A percentile compares a stretch with the other conserved stretches of the same genome.
Conservation (phyloP, 30 jellyfish, hydroid and myxozoan species). For the Chrysaora quinquecirrha region DNA sequence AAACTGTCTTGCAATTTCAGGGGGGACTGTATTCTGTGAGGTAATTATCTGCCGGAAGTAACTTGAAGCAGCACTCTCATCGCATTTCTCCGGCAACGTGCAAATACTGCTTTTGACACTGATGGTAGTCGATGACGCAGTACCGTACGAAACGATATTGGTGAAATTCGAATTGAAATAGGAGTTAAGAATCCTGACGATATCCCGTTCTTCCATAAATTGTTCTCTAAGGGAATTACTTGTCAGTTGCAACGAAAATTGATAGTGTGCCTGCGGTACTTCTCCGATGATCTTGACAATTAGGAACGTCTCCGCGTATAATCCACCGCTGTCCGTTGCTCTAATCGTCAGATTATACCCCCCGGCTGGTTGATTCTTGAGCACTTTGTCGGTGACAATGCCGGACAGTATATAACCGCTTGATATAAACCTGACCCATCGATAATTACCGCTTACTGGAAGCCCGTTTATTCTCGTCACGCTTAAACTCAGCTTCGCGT, state of each 20-base stretch:
- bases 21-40: constrained; percentile 24
- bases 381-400: constrained; percentile 52
- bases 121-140: neutral
- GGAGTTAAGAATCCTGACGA: constrained; percentile 30
- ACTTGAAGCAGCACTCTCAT: constrained; percentile 53
- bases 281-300: constrained; percentile 60
- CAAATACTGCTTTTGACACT: constrained; percentile 54
- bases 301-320: constrained; percentile 69
- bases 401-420: constrained; percentile 26
- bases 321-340: constrained; percentile 71
- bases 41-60: constrained; percentile 45
- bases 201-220: neutral
- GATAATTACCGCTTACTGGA: constrained; percentile 43
- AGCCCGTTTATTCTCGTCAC: constrained; percentile 55
- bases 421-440: constrained; percentile 36
- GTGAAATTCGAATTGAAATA: constrained; percentile 40
- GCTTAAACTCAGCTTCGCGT: constrained; percentile 18
- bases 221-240: neutral
- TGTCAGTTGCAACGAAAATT: constrained; percentile 40
- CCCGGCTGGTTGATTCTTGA: constrained; percentile 44
- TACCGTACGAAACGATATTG: constrained; percentile 20
- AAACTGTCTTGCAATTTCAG: constrained; percentile 24
- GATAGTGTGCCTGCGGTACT: constrained; percentile 45
- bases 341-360: constrained; percentile 79
- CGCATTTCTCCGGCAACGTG: constrained; percentile 76